Conservation (phyloP, 2,113 vertebrate species). For the Lethenteron reissneri region DNA sequence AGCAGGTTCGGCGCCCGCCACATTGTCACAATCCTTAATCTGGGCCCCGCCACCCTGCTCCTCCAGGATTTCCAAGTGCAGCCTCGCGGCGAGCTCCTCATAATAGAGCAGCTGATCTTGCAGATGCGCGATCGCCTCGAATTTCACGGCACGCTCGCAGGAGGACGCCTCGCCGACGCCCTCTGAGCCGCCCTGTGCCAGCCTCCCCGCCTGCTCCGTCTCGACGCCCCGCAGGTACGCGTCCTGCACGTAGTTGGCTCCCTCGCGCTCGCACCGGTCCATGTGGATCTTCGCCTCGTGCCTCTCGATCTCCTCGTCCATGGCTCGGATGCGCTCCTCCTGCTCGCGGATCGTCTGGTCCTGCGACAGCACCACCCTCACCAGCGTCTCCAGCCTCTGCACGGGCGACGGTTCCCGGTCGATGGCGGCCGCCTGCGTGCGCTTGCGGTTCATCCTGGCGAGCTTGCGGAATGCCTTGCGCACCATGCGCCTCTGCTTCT, state of each 20-base stretch:
- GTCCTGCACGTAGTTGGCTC: conserved; percentile 74
- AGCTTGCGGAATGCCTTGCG: conserved; percentile 80
- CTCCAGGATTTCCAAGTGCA: conserved; percentile 48
- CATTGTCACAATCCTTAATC: too few relatives aligned
- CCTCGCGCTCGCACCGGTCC: conserved; percentile 51
- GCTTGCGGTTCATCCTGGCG: conserved; percentile 57
- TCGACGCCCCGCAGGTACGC: conserved; percentile 42
- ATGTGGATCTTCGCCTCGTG: conserved; percentile 51
- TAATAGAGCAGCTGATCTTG: conserved; percentile 47
- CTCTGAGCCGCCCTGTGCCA: conserved; percentile 3
- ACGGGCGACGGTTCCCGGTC: conserved; percentile 25
- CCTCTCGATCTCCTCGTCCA: conserved; percentile 60
- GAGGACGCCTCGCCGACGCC: conserved; percentile 6
- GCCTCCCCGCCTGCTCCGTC: conserved; percentile 11
- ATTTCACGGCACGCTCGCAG: conserved; percentile 22
- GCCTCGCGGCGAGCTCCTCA: conserved; percentile 38
- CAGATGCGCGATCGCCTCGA: conserved; percentile 35
- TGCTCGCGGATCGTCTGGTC: conserved; percentile 79
- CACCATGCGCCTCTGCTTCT: conserved; percentile 58
- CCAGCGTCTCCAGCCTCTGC: conserved; percentile 64
- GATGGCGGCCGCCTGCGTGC: conserved; percentile 18
- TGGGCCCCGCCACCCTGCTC: conserved; percentile 35
- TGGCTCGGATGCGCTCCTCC: conserved; percentile 48
- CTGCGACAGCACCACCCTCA: conserved; percentile 70
- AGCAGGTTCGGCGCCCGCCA: too few relatives aligned